Evolutionary conservation across 2,113 vertebrate species (phyloP), one percentile per base, ranked within the genome.

Genomic region (Blennius ocellaris): DNA sequence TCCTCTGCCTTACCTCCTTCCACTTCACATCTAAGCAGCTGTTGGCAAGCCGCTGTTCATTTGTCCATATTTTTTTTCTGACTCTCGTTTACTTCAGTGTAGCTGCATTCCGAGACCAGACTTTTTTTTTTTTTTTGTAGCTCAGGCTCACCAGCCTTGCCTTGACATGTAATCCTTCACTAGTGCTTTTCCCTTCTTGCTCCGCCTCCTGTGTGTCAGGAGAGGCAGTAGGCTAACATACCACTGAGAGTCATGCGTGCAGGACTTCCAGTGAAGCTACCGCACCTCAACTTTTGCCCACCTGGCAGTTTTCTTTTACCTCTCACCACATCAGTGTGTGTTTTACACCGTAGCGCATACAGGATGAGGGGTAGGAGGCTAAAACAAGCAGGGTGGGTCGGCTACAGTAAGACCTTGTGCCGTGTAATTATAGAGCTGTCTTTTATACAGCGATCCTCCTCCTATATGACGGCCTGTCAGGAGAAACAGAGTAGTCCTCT

Each of bases 391-490:
- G 80, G 84, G 70, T 78, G 84, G 70, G 50, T 73, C 47, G 52
- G 54, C 69, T 71, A 51, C 69, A 64, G 58, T 72, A 61, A 73
- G 44, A 70, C 4, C 15, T 9, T 67, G 10, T 8, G 49, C 67
- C 70, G 45, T 84, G 58, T 85, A 86, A 90, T 84, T 84, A 87
- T 59, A 73, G 44, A 78, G 55, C 37, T 30, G 44, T 76, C 53
- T 78, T 78, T 81, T 70, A 21, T 68, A 69, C 47, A 15, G 41
- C 39, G 38, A 50, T 60, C 17, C 47, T 64, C 11, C 56, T 60
- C 8, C 56, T 57, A 38, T 75, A 56, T 80, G 76, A 85, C 49
- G 3, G 49, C 61, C 56, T 64, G 59, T 78, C 68, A 69, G 50
- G 66, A 50, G 59, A 57, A 69, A 84, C 57, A 69, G 44, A 77